A percentile compares a stretch with the other conserved stretches of the same genome.
phyloP scores from a whole-genome alignment of 1,140 invertebrate species.

The Meloidogyne floridensis region DNA sequence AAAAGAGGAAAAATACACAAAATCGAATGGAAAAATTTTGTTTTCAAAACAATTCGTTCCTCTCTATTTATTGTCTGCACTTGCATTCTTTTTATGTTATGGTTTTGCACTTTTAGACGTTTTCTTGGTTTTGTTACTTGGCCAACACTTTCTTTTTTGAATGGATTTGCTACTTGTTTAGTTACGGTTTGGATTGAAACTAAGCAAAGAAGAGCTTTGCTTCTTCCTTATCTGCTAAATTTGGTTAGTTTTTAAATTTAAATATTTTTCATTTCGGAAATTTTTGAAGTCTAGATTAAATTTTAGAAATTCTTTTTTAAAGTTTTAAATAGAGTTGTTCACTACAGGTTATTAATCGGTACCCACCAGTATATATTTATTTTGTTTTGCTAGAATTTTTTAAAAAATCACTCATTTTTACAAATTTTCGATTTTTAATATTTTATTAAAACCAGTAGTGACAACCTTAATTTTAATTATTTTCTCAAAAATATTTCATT shows the following conservation, averaged over 20 bases:
- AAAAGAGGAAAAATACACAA: conserved; percentile 37
- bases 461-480: no score
- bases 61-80: conserved; percentile 56
- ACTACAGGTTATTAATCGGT: no score
- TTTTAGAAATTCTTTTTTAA: no score
- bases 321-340: no score
- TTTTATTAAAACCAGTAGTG: no score
- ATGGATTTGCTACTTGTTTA: conserved; percentile 50
- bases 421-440: no score
- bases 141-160: conserved; percentile 51
- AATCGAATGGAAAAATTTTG: conserved; percentile 53
- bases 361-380: no score
- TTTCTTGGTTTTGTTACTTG: conserved; percentile 56
- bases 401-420: no score
- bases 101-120: conserved; percentile 50
- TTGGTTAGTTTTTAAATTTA: conserved; percentile 48
- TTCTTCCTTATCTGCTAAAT: conserved; percentile 60
- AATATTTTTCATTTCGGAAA: conserved; percentile 2
- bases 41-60: conserved; percentile 54
- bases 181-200: conserved; percentile 59
- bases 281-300: background rate
- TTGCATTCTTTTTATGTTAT: conserved; percentile 52
- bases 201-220: conserved; percentile 45
- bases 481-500: no score
- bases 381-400: no score